These are phyloP conservation scores for Drosophila albomicans DNA, from an alignment of 1,140 invertebrate genomes.

Conservation along the genomic window DNA sequence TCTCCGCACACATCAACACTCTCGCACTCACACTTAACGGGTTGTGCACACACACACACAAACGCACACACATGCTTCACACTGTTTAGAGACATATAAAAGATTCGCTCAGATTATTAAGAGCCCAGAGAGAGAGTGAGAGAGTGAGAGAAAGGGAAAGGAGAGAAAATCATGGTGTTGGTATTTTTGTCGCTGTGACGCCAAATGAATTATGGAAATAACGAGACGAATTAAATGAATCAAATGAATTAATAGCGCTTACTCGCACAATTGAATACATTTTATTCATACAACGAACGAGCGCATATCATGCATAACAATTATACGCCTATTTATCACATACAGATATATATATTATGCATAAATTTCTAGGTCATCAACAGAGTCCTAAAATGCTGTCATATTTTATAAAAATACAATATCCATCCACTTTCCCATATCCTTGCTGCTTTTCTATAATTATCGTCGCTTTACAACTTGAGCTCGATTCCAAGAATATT, in stretches of 20 bases:
- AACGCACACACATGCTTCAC: background rate
- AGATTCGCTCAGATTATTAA: slow-evolving; percentile 35
- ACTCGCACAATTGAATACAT: slow-evolving; percentile 17
- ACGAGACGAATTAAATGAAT: slow-evolving; percentile 61
- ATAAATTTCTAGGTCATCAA: background rate
- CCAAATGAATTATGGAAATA: slow-evolving; percentile 50
- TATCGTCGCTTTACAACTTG: too few species aligned
- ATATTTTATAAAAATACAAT: too few species aligned
- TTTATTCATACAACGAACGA: slow-evolving; percentile 12
- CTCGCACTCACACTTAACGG: slow-evolving; percentile 25
- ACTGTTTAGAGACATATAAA: slow-evolving; percentile 17
- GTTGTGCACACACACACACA: slow-evolving; percentile 9
- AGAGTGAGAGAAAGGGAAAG: background rate
- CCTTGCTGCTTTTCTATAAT: too few species aligned
- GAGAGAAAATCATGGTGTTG: slow-evolving; percentile 6
- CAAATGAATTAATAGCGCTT: slow-evolving; percentile 55
- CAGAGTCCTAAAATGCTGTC: background rate
- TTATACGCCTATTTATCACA: background rate
- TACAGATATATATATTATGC: too few species aligned
- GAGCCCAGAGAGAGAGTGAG: background rate
- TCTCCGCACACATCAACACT: slow-evolving; percentile 22
- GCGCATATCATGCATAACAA: slow-evolving; percentile 27
- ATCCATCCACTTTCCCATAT: too few species aligned
- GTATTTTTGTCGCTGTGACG: slow-evolving; percentile 9
- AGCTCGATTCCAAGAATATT: too few species aligned